Evolutionary conservation across 2,888 invertebrate genomes (phyloP).

Genomic region (Argyra leucocephala): DNA sequence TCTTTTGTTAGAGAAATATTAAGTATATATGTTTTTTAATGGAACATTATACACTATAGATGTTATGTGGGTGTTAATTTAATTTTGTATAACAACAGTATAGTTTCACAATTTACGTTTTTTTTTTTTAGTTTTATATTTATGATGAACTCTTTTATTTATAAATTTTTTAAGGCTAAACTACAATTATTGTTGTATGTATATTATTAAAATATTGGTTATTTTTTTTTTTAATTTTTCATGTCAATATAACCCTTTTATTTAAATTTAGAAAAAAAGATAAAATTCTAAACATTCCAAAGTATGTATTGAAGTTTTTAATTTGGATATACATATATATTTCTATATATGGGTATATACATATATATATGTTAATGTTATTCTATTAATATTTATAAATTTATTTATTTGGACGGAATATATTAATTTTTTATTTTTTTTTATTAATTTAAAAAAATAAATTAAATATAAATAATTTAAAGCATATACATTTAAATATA

Average conservation of each 20-base stretch:
- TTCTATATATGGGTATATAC: background rate
- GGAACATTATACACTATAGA: no score
- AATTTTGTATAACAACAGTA: no score
- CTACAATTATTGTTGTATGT: background rate
- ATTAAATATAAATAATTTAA: slow-evolving; percentile 18
- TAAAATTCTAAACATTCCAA: no score
- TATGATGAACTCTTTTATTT: background rate
- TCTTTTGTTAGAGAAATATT: no score
- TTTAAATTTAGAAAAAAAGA: no score
- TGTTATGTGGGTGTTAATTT: no score
- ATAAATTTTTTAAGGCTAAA: background rate
- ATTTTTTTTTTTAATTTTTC: no score
- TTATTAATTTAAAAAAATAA: slow-evolving; percentile 27
- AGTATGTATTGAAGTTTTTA: no score
- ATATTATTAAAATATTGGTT: background rate
- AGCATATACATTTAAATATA: background rate
- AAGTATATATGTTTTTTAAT: no score
- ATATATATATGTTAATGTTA: background rate
- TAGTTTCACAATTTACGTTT: background rate
- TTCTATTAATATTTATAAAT: background rate
- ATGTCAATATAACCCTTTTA: no score
- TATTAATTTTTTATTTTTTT: slow-evolving; percentile 30
- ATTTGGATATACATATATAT: background rate
- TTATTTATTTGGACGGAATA: slow-evolving; percentile 39
- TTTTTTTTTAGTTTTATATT: background rate